phyloP scores from a whole-genome alignment of 2,888 invertebrate genomes.

The Ophioninae sp. region DNA sequence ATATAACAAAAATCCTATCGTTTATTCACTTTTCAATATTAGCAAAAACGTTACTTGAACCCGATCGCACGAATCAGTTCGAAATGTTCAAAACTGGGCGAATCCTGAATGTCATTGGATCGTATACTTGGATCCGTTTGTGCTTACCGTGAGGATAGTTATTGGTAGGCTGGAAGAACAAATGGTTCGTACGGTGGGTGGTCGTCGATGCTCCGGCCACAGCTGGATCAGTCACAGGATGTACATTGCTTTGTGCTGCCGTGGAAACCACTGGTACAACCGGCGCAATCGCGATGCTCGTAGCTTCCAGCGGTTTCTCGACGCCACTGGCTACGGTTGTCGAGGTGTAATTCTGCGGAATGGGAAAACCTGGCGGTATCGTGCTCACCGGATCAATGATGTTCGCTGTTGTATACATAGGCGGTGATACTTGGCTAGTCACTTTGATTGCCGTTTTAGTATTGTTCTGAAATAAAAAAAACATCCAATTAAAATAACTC shows the following conservation, averaged over 20 bases:
- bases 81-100: no score
- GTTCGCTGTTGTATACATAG: constrained; percentile 48
- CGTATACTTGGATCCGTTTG: neutral
- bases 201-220: constrained; percentile 81
- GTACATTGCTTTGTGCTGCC: constrained; percentile 52
- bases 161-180: constrained; percentile 66
- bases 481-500: neutral
- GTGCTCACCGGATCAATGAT: constrained; percentile 63
- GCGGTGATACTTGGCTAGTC: constrained; percentile 59
- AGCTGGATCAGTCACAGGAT: constrained; percentile 82
- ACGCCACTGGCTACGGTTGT: constrained; percentile 47
- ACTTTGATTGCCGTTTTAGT: constrained; percentile 34
- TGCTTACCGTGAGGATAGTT: constrained; percentile 70
- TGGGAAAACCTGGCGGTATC: constrained; percentile 72
- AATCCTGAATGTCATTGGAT: neutral
- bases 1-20: neutral
- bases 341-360: constrained; percentile 71
- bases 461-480: constrained; percentile 48
- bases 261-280: constrained; percentile 64
- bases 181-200: constrained; percentile 70
- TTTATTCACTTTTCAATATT: neutral
- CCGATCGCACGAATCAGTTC: neutral
- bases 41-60: neutral
- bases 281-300: constrained; percentile 55
- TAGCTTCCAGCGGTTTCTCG: constrained; percentile 33